phyloP scores from a whole-genome alignment of 2,797 vertebrate species.

The Chelon auratus region DNA sequence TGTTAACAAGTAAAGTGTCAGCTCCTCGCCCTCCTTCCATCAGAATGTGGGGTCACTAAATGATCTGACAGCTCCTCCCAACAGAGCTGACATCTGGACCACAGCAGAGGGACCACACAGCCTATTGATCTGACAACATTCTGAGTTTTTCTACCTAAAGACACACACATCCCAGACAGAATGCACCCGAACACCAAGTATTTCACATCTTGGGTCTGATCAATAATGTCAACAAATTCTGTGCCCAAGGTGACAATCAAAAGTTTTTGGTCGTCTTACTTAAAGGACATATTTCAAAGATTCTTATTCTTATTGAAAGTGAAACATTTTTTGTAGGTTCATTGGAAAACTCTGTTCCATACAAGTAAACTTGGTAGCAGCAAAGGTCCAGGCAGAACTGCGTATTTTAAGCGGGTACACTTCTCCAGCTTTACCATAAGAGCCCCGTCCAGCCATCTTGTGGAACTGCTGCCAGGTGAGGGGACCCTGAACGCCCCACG shows the following conservation, averaged over 20 bases:
- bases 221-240: not conserved
- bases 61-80: constrained; percentile 53
- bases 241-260: not conserved
- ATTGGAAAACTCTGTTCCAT: not conserved
- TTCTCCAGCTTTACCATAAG: constrained; percentile 89
- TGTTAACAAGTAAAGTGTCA: constrained; percentile 41
- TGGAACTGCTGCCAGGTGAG: constrained; percentile 99
- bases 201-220: not conserved
- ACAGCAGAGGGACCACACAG: constrained; percentile 40
- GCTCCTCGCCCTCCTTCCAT: constrained; percentile 12
- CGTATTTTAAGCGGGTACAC: not conserved
- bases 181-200: constrained; percentile 8
- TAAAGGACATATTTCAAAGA: not conserved
- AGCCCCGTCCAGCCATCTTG: constrained; percentile 99
- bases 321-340: not conserved
- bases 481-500: constrained; percentile 99
- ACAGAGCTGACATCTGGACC: constrained; percentile 65
- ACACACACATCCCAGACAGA: constrained; percentile 42
- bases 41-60: constrained; percentile 44
- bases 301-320: not conserved
- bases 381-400: not conserved
- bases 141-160: constrained; percentile 21
- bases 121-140: constrained; percentile 54
- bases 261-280: not conserved
- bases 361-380: not conserved